A percentile compares a stretch with the other conserved stretches of the same genome.
phyloP scores from a whole-genome alignment of 2,888 invertebrate species.

The Plagodis dolabraria region DNA sequence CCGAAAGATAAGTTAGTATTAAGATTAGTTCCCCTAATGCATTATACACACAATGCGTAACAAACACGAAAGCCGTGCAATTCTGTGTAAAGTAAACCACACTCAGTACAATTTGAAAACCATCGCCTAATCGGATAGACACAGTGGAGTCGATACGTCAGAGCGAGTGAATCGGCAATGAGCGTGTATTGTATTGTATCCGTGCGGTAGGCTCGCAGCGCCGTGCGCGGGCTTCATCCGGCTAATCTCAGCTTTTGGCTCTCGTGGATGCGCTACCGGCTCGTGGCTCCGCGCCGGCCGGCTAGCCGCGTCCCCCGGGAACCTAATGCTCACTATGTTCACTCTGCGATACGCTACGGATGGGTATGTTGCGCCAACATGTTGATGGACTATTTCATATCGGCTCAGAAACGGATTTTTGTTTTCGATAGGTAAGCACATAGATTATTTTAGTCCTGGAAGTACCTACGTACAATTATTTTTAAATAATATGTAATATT shows the following conservation, averaged over 20 bases:
- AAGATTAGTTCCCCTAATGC: no score
- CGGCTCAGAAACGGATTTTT: no score
- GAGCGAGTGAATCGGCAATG: neutral
- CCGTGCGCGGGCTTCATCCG: neutral
- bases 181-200: neutral
- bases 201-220: neutral
- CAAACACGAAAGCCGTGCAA: no score
- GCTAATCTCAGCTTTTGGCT: neutral
- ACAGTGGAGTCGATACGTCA: conserved; percentile 1
- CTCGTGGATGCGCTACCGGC: neutral
- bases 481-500: no score
- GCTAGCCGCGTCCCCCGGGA: neutral
- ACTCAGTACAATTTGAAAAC: neutral
- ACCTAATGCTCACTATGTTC: neutral
- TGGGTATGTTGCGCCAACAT: no score
- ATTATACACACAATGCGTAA: no score
- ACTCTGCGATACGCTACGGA: neutral
- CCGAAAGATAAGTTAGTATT: no score
- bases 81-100: no score
- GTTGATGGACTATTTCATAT: no score
- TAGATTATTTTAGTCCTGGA: no score
- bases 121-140: neutral
- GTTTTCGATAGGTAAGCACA: no score
- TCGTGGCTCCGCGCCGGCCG: neutral
- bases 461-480: no score